A percentile compares a stretch with the other conserved stretches of the same genome.
Conservation (phyloP, 2,888 invertebrate genomes). For the Trachelus tabidus region DNA sequence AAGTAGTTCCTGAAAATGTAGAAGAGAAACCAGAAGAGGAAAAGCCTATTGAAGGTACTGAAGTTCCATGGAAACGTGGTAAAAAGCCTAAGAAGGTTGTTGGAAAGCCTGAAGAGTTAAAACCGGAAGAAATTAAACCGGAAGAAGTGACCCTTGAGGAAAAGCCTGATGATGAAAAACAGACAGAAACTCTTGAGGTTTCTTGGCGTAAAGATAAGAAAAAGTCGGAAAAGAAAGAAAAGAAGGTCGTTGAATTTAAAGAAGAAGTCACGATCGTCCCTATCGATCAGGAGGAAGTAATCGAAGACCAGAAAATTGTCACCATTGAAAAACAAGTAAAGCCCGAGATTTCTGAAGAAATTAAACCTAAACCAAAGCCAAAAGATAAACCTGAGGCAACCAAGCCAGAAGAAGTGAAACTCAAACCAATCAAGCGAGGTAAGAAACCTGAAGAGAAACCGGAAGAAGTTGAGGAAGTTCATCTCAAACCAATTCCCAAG, state of each 20-base stretch:
- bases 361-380: constrained; percentile 52
- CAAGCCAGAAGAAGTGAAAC: constrained; percentile 32
- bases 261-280: constrained; percentile 58
- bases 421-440: constrained; percentile 40
- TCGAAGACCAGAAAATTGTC: constrained; percentile 2
- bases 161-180: constrained; percentile 45
- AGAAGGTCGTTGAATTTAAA: constrained; percentile 54
- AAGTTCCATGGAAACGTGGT: constrained; percentile 23
- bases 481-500: constrained; percentile 41
- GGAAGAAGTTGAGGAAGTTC: constrained; percentile 52
- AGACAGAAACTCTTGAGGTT: constrained; percentile 20
- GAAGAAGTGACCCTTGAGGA: constrained; percentile 38
- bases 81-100: constrained; percentile 27
- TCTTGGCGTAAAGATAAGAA: constrained; percentile 20
- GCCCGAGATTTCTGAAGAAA: constrained; percentile 20
- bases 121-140: constrained; percentile 25
- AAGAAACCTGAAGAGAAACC: constrained; percentile 37
- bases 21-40: constrained; percentile 24
- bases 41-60: constrained; percentile 10
- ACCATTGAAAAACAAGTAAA: constrained; percentile 10
- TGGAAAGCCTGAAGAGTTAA: constrained; percentile 28
- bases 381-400: constrained; percentile 41
- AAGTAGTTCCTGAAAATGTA: constrained; percentile 36
- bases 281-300: constrained; percentile 32
- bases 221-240: constrained; percentile 32